phyloP scores from a whole-genome alignment of 1,140 invertebrate genomes.

The Phocides pigmalion region DNA sequence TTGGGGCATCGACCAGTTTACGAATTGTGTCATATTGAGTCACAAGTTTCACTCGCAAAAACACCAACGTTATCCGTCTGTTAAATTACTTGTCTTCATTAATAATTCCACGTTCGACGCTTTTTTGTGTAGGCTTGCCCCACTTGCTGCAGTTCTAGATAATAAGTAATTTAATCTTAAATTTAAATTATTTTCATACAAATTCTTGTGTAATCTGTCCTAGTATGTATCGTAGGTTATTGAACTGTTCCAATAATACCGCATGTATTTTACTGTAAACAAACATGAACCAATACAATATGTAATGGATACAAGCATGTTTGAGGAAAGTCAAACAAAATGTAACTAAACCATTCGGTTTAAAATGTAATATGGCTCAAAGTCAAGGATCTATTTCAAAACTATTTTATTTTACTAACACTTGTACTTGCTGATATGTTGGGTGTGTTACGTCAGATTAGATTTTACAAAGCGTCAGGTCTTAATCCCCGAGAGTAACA shows the following conservation, averaged over 20 bases:
- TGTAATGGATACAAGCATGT: too few relatives aligned
- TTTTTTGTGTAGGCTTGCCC: constrained; percentile 29
- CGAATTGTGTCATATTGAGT: constrained; percentile 48
- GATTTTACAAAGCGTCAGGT: too few relatives aligned
- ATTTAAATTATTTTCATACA: constrained; percentile 21
- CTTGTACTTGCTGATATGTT: too few relatives aligned
- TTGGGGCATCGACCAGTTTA: constrained; percentile 30
- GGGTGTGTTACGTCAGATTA: too few relatives aligned
- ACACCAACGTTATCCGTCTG: constrained; percentile 6
- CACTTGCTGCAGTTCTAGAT: constrained; percentile 22
- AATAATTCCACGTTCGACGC: constrained; percentile 27
- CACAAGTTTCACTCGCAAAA: constrained; percentile 32
- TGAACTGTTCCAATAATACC: too few relatives aligned
- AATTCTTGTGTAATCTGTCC: constrained; percentile 23
- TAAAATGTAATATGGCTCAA: too few relatives aligned
- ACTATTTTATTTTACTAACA: too few relatives aligned
- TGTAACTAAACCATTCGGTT: too few relatives aligned
- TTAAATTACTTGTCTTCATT: constrained; percentile 26
- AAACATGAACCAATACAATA: too few relatives aligned
- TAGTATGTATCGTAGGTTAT: constrained; percentile 1
- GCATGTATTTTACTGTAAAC: not conserved
- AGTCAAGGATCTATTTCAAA: too few relatives aligned
- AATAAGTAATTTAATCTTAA: constrained; percentile 21
- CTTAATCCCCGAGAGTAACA: too few relatives aligned
- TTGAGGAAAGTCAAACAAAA: too few relatives aligned